Conservation (phyloP, 2,797 vertebrate species). For the Graptemys geographica region DNA sequence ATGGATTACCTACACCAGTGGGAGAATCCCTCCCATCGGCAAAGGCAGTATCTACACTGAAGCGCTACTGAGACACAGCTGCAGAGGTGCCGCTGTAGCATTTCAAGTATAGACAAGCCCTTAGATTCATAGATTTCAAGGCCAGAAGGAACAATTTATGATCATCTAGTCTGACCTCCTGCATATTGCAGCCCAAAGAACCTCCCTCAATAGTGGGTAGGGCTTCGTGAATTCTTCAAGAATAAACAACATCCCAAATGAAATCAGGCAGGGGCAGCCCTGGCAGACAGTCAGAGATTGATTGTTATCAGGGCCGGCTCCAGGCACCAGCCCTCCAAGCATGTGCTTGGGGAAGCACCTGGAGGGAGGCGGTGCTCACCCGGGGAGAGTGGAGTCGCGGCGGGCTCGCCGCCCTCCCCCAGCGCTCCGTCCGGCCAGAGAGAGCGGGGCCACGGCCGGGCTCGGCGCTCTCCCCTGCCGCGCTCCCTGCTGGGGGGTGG, state of each 20-base stretch:
- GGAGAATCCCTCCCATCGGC: not conserved
- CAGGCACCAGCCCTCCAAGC: too few relatives aligned
- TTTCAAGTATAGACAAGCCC: not conserved
- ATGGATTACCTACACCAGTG: not conserved
- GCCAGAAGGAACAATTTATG: not conserved
- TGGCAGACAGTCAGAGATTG: not conserved
- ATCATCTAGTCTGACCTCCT: conserved; percentile 25
- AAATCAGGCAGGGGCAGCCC: fast-evolving
- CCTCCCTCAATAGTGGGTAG: not conserved
- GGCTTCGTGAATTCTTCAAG: not conserved
- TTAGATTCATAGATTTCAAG: conserved; percentile 21
- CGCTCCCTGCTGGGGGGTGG: too few relatives aligned
- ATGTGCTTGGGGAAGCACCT: too few relatives aligned
- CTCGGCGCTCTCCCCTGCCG: too few relatives aligned
- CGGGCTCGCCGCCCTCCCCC: too few relatives aligned
- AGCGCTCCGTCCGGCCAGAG: too few relatives aligned
- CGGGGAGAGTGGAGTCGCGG: too few relatives aligned
- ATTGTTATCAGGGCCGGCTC: not conserved
- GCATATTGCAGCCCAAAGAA: not conserved
- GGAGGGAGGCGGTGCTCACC: too few relatives aligned
- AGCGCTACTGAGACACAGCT: not conserved
- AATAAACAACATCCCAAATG: not conserved
- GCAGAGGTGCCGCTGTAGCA: not conserved
- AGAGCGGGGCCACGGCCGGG: too few relatives aligned
- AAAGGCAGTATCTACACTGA: not conserved